These are phyloP conservation scores for Stictocephala bisonia DNA, from an alignment of 2,888 invertebrate species.

Conservation along the genomic window DNA sequence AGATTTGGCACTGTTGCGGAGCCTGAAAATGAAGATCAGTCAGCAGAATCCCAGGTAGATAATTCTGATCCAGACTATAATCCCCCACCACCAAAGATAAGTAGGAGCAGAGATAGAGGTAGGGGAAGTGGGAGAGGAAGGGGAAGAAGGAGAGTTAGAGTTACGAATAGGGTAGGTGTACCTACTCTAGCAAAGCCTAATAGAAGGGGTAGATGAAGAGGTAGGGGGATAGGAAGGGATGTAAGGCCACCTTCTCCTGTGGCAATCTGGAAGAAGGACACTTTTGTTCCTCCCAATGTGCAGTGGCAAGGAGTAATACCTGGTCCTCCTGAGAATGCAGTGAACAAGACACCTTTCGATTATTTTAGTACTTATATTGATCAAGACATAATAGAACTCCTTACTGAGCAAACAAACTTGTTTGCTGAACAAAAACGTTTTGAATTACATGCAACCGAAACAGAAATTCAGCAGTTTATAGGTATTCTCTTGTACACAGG, in stretches of 20 bases:
- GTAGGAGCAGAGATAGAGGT: no score
- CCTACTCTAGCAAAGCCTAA: no score
- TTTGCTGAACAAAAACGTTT: conserved; percentile 43
- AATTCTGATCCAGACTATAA: no score
- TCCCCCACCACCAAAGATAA: no score
- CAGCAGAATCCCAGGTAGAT: no score
- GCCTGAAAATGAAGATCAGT: no score
- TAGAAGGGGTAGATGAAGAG: background rate
- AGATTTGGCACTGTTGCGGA: no score
- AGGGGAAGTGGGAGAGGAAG: no score
- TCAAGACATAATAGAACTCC: conserved; percentile 35
- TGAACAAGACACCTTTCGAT: conserved; percentile 40
- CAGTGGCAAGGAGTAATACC: conserved; percentile 40
- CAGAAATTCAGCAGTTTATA: conserved; percentile 45
- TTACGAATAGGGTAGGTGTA: no score
- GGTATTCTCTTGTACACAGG: conserved; percentile 48
- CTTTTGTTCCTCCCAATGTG: background rate
- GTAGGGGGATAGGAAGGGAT: no score
- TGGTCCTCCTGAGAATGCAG: conserved; percentile 34
- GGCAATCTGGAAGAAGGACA: background rate
- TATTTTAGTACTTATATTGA: conserved; percentile 44
- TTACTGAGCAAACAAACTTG: conserved; percentile 42
- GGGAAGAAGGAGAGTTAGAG: no score
- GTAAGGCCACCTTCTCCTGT: background rate
- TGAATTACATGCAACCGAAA: conserved; percentile 21